These are phyloP conservation scores for Alfaro cultratus DNA, from an alignment of 2,797 vertebrate species.

Conservation along the genomic window DNA sequence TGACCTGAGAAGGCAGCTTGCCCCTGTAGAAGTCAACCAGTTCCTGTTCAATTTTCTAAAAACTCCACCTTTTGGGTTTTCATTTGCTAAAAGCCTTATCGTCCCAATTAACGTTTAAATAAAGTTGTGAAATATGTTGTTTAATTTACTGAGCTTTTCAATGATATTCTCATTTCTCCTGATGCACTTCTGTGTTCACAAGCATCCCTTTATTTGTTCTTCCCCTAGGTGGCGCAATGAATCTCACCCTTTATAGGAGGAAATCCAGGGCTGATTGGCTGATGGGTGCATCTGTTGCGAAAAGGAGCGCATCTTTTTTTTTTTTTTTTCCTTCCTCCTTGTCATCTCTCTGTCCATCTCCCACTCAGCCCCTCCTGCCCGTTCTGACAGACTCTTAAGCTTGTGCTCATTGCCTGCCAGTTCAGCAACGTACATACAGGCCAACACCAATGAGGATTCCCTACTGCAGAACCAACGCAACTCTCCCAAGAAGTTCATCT, in stretches of 20 bases:
- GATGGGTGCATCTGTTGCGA: conserved; percentile 68
- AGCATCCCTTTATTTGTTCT: neutral
- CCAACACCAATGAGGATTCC: conserved; percentile 56
- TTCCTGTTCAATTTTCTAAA: neutral
- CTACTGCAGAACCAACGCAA: conserved; percentile 60
- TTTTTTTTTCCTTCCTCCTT: conserved; percentile 62
- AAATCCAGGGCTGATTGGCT: conserved; percentile 78
- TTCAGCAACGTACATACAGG: conserved; percentile 56
- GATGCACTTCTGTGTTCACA: neutral
- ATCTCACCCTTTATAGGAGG: conserved; percentile 73
- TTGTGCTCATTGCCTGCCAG: conserved; percentile 68
- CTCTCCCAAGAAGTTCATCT: conserved; percentile 62
- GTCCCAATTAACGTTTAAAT: neutral
- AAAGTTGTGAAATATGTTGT: neutral
- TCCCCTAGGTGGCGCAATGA: conserved; percentile 72
- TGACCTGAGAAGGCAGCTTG: neutral
- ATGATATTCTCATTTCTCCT: neutral
- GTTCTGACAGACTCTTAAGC: conserved; percentile 70
- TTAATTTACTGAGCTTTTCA: neutral
- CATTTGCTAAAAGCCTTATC: neutral
- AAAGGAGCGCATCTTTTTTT: conserved; percentile 73
- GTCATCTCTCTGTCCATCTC: conserved; percentile 77
- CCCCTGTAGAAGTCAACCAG: neutral
- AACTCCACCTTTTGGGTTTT: neutral
- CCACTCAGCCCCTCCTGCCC: conserved; percentile 45